Percentiles rank a stretch among this genome's conserved stretches.
Evolutionary conservation across 2,797 vertebrate genomes (phyloP).

Genomic region (Anguilla anguilla): DNA sequence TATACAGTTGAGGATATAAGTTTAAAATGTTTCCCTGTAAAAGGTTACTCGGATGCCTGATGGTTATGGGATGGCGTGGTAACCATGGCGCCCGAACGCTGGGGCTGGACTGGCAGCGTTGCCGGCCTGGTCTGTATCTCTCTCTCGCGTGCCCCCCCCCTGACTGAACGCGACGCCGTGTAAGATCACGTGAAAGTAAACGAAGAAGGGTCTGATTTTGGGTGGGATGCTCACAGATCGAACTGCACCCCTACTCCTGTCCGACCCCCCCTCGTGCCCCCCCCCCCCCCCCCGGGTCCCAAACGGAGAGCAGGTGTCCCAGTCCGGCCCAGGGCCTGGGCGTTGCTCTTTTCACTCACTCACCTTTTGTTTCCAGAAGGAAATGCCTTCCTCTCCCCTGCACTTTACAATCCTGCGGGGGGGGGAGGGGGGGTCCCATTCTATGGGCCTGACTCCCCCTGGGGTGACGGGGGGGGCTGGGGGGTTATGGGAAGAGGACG

Average conservation of each 20-base stretch:
- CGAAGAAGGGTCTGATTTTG: not conserved
- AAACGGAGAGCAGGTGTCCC: conserved; percentile 31
- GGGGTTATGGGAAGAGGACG: not conserved
- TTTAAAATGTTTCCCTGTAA: too few species aligned
- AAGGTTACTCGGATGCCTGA: too few species aligned
- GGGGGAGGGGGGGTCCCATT: conserved; percentile 13
- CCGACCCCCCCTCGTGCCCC: not conserved
- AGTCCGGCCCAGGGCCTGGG: not conserved
- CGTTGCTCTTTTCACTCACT: not conserved
- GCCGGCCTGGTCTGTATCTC: too few species aligned
- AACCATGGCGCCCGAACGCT: not conserved
- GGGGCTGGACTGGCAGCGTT: too few species aligned
- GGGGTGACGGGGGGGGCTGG: too few species aligned
- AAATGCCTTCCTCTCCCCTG: conserved; percentile 23
- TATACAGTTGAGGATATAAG: too few species aligned
- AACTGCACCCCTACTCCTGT: not conserved
- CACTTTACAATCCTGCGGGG: not conserved
- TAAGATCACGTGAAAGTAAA: not conserved
- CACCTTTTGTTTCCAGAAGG: conserved; percentile 35
- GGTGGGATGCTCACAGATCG: not conserved
- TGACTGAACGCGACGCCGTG: too few species aligned
- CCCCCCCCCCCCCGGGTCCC: not conserved
- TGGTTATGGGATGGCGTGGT: too few species aligned
- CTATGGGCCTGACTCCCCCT: conserved; percentile 8
- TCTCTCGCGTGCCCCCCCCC: too few species aligned